Base-by-base conservation (phyloP, 1,140 invertebrate genomes). In the Frieseomelitta varia region DNA sequence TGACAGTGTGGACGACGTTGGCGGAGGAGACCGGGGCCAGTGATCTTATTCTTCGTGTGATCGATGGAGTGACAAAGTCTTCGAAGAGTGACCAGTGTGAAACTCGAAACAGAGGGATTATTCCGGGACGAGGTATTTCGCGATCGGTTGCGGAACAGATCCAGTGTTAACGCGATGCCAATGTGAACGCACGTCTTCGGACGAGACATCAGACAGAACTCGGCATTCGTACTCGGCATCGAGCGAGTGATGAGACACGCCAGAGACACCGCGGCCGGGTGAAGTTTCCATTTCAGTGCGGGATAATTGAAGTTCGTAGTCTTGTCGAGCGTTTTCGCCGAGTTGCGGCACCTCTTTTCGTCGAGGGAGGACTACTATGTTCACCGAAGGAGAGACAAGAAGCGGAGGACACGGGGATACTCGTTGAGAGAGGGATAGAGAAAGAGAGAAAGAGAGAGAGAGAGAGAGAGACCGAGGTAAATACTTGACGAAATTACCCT, bases 331-430 rank as follows among this genome's bases (percentile, higher is more conserved):
- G 30, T 30, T 55, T 8, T 74, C 79, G 58, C 4, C n/a, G 17
- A n/a, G 53, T 61, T 79, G 63, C 58, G 34, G 47, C 63, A 65
- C 15, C 63, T 27, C 63, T 17, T 47, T 47, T 65, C 63, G 63
- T 15, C 27, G 55, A 24, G 14, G 19, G 34, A 71, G 81, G 79
- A 84, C 47, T 75, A 47, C 86, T 90, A 90, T 90, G 88, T 51
- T 89, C 74, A 56, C 47, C 77, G 24, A 63, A 63, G 56, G 63
- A 65, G 34, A 58, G 75, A 68, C 87, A 61, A 80, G 69, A 30
- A 63, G 76, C 75, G 74, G 83, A 67, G 85, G 76, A 55, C 87
- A 77, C 87, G 79, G 58, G 74, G 85, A 90, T 87, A 85, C 47
- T 80, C 84, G 73, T 47, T 90, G 78, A 90, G 53, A 61, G 27